These are phyloP conservation scores for Neodiprion pinetum DNA, from an alignment of 1,140 invertebrate genomes.

Conservation along the genomic window DNA sequence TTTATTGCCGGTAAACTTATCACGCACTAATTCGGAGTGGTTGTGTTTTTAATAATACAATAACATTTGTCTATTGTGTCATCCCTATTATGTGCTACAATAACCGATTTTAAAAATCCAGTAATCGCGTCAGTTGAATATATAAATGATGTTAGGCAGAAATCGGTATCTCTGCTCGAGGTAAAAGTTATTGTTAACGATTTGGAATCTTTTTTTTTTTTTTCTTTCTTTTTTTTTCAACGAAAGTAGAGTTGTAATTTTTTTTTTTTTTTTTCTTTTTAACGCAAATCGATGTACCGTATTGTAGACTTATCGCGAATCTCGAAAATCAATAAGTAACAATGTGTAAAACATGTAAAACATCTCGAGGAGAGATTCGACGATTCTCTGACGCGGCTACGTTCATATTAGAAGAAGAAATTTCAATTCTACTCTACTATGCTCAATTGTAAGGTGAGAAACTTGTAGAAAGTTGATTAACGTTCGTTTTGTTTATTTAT, in stretches of 20 bases:
- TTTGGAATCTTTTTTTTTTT: no score
- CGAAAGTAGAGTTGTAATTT: not conserved
- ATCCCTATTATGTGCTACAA: not conserved
- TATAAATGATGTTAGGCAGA: not conserved
- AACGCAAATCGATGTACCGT: no score
- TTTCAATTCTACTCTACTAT: slow-evolving; percentile 7
- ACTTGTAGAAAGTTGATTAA: not conserved
- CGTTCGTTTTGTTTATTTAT: no score
- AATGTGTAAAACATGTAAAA: no score
- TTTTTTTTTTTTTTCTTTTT: no score
- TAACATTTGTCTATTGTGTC: not conserved
- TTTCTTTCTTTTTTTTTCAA: no score
- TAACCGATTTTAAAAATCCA: not conserved
- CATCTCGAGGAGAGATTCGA: not conserved
- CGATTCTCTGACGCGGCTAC: not conserved
- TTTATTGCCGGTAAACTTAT: slow-evolving; percentile 8
- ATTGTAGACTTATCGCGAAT: no score
- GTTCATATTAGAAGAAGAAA: not conserved
- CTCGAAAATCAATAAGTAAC: no score
- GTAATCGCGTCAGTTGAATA: not conserved
- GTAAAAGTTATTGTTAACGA: not conserved
- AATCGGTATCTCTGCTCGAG: not conserved
- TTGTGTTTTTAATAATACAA: not conserved
- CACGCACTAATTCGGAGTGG: not conserved
- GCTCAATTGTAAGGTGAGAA: not conserved